phyloP scores from a whole-genome alignment of 2,113 vertebrate species.

The Serilophus lunatus region DNA sequence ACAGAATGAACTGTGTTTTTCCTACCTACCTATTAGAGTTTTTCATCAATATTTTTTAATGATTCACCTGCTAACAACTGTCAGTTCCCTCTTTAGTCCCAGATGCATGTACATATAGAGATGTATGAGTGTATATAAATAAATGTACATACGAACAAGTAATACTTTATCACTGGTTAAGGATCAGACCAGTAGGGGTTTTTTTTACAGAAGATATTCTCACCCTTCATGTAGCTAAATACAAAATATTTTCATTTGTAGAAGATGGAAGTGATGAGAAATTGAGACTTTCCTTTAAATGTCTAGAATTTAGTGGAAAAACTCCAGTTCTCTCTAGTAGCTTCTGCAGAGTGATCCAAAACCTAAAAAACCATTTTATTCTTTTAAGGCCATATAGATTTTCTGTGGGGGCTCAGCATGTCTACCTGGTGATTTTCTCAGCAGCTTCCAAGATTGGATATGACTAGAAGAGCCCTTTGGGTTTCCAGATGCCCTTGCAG shows the following conservation, averaged over 20 bases:
- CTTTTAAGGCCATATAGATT: background rate
- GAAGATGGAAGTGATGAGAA: background rate
- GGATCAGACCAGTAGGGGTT: background rate
- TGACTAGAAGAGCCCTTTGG: background rate
- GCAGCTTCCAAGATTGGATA: background rate
- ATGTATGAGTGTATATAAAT: background rate
- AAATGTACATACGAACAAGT: background rate
- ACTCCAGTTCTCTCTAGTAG: background rate
- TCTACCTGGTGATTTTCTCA: background rate
- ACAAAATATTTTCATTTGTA: background rate
- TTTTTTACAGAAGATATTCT: background rate
- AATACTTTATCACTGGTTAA: background rate
- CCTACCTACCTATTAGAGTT: background rate
- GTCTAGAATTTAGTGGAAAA: background rate
- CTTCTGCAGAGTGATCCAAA: background rate
- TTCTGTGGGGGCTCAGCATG: accelerated
- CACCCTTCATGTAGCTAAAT: background rate
- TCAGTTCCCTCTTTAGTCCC: background rate
- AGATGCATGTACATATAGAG: background rate
- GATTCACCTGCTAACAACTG: background rate
- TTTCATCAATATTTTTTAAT: background rate
- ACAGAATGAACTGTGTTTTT: background rate
- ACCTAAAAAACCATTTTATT: background rate
- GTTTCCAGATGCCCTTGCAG: background rate
- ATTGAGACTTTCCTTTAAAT: background rate